These are phyloP conservation scores for Adelognathus sp. DNA, from an alignment of 2,888 invertebrate species.

Conservation along the genomic window DNA sequence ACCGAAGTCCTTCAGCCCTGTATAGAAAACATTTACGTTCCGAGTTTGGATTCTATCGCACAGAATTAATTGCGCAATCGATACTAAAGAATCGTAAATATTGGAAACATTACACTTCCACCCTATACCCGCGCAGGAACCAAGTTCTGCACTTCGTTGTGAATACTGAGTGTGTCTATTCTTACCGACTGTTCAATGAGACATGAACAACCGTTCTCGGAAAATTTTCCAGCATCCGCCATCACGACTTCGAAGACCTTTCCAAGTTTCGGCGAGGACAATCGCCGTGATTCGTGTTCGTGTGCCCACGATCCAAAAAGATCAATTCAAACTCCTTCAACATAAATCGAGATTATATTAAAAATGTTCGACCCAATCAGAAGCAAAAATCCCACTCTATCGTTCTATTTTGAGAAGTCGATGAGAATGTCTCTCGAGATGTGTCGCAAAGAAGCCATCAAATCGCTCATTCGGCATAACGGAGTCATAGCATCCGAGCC, in stretches of 20 bases:
- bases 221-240: slow-evolving; percentile 65
- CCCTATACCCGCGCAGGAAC: neutral
- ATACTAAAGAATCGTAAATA: neutral
- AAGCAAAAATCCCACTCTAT: neutral
- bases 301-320: neutral
- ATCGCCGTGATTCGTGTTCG: slow-evolving; percentile 60
- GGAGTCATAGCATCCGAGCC: slow-evolving; percentile 54
- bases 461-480: neutral
- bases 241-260: slow-evolving; percentile 68
- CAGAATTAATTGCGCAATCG: neutral
- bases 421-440: neutral
- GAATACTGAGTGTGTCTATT: neutral
- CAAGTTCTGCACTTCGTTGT: neutral
- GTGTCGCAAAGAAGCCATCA: neutral
- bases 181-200: slow-evolving; percentile 69
- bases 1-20: too few species aligned
- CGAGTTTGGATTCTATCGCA: neutral
- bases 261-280: slow-evolving; percentile 70
- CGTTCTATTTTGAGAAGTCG: neutral
- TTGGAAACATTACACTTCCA: neutral
- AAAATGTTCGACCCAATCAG: neutral
- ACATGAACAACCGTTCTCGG: slow-evolving; percentile 68
- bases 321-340: neutral
- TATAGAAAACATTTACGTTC: neutral
- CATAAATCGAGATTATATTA: neutral